phyloP scores from a whole-genome alignment of 2,888 invertebrate genomes.

The Macrostomum cliftonense region DNA sequence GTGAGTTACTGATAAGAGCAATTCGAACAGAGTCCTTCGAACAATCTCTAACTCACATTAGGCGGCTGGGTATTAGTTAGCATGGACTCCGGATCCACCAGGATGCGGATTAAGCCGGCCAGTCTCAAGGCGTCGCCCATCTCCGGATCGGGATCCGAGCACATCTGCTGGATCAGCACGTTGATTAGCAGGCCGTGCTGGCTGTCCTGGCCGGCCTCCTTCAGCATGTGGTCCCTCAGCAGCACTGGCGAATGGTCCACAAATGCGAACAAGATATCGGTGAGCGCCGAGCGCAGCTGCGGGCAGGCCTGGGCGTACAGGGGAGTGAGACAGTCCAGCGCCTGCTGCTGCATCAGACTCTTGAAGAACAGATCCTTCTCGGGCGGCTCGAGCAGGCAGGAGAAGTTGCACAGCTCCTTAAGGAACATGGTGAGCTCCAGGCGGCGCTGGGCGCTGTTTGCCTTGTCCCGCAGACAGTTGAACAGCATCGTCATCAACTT shows the following conservation, averaged over 20 bases:
- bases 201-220: constrained; percentile 78
- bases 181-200: constrained; percentile 70
- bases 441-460: constrained; percentile 61
- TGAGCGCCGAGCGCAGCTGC: constrained; percentile 82
- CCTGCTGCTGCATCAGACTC: constrained; percentile 38
- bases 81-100: constrained; percentile 96
- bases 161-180: constrained; percentile 92
- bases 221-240: constrained; percentile 82
- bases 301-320: constrained; percentile 51
- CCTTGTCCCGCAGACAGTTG: constrained; percentile 68
- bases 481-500: constrained; percentile 85
- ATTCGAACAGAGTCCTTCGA: too few relatives aligned
- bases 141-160: constrained; percentile 86
- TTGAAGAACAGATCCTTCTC: constrained; percentile 94
- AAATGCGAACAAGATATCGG: constrained; percentile 90
- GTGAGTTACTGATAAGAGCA: too few relatives aligned
- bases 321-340: constrained; percentile 32
- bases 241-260: constrained; percentile 94
- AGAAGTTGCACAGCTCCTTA: constrained; percentile 96
- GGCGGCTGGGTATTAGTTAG: constrained; percentile 49
- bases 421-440: constrained; percentile 86
- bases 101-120: constrained; percentile 72
- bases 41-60: constrained; percentile 45
- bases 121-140: constrained; percentile 89
- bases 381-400: constrained; percentile 87